Percentiles rank a stretch among this genome's conserved stretches.
Conservation (phyloP, 2,888 invertebrate species). For the Xanthia togata region DNA sequence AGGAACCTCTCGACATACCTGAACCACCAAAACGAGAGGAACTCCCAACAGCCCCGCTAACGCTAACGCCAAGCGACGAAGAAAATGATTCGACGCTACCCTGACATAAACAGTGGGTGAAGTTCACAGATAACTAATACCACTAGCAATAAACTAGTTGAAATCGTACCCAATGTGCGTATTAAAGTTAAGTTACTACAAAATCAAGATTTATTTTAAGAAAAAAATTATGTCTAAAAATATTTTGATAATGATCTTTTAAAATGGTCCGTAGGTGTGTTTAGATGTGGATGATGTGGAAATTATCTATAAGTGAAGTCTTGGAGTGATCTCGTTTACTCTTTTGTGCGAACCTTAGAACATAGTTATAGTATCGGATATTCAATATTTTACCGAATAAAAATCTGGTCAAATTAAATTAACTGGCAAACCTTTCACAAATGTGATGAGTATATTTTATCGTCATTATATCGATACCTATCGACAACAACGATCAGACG, state of each 20-base stretch:
- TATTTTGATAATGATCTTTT: conserved; percentile 67
- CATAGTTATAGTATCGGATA: conserved; percentile 2
- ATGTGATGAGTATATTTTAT: not conserved
- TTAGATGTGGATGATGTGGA: conserved; percentile 27
- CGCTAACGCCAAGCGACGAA: conserved; percentile 29
- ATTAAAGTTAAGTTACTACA: conserved; percentile 23
- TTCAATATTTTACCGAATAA: conserved; percentile 13
- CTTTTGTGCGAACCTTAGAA: conserved; percentile 31
- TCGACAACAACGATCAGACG: no score
- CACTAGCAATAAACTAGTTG: conserved; percentile 27
- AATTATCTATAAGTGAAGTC: conserved; percentile 32
- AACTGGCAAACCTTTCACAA: not conserved
- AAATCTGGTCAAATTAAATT: not conserved
- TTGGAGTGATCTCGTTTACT: conserved; percentile 58
- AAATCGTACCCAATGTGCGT: conserved; percentile 21
- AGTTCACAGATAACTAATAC: conserved; percentile 42
- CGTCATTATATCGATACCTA: not conserved
- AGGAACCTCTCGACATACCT: conserved; percentile 43
- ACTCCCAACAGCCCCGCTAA: conserved; percentile 10
- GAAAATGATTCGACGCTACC: conserved; percentile 44
- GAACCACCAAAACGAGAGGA: conserved; percentile 52
- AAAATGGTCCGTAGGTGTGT: conserved; percentile 41
- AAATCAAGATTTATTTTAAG: conserved; percentile 62
- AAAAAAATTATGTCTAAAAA: conserved; percentile 48
- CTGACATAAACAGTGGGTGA: conserved; percentile 48